A percentile compares a stretch with the other conserved stretches of the same genome.
Conservation (phyloP, 2,797 vertebrate genomes). For the Cuculus canorus region DNA sequence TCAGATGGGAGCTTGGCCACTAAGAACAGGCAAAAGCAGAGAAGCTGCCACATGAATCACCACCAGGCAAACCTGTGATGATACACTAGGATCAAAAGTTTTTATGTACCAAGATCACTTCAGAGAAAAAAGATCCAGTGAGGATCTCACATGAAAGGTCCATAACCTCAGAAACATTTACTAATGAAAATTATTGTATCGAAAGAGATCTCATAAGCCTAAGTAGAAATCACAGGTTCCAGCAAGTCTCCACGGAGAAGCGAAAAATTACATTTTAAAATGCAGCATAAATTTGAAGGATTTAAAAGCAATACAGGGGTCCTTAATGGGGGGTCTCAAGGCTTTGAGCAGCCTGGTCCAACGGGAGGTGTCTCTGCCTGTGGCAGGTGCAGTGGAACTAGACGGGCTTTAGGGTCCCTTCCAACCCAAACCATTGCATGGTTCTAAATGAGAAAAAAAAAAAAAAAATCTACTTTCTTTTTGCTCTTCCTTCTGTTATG, state of each 20-base stretch:
- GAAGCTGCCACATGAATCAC: background rate
- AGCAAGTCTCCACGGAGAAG: background rate
- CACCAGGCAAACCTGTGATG: background rate
- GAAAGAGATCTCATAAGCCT: background rate
- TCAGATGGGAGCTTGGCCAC: background rate
- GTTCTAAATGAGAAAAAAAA: background rate
- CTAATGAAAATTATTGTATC: constrained; percentile 2
- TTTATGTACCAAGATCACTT: background rate
- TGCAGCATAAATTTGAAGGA: background rate
- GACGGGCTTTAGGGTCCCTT: too few species aligned
- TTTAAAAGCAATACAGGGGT: background rate
- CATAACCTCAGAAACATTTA: background rate
- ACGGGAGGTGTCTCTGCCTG: too few species aligned
- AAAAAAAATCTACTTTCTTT: background rate
- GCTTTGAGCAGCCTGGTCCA: too few species aligned
- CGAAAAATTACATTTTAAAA: constrained; percentile 1
- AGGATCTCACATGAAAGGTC: background rate
- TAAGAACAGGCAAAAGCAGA: background rate
- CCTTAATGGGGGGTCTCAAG: background rate
- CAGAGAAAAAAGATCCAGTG: background rate
- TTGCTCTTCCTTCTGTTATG: background rate
- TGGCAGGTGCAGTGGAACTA: too few species aligned
- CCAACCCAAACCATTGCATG: too few species aligned
- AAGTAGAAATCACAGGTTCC: constrained; percentile 4
- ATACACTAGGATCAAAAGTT: background rate